phyloP scores from a whole-genome alignment of 2,888 invertebrate genomes.

The Diloba caeruleocephala region DNA sequence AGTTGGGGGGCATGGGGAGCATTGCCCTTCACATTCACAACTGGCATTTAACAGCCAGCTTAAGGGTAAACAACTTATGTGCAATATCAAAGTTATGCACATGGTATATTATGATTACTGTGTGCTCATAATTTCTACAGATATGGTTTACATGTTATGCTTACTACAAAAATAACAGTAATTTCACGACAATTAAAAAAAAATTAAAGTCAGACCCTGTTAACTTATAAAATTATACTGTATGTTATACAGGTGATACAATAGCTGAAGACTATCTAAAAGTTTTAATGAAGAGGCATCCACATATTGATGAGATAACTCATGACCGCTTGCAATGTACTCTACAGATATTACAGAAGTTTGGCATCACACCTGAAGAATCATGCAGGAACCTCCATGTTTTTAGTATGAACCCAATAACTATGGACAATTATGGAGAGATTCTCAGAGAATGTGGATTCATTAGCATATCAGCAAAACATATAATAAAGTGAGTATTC shows the following conservation, averaged over 20 bases:
- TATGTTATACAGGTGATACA: slow-evolving; percentile 62
- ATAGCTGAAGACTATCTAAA: slow-evolving; percentile 60
- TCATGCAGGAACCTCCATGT: slow-evolving; percentile 88
- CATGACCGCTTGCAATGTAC: slow-evolving; percentile 70
- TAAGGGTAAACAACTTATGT: too few relatives aligned
- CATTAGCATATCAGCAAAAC: slow-evolving; percentile 73
- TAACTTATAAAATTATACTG: too few relatives aligned
- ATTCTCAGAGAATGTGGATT: slow-evolving; percentile 91
- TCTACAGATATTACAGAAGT: slow-evolving; percentile 74
- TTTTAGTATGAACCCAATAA: slow-evolving; percentile 87
- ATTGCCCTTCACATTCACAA: too few relatives aligned
- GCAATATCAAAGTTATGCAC: too few relatives aligned
- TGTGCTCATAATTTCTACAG: too few relatives aligned
- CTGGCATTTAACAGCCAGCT: too few relatives aligned
- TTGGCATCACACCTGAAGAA: slow-evolving; percentile 83
- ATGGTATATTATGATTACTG: too few relatives aligned
- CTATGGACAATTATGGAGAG: slow-evolving; percentile 90
- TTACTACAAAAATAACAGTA: too few relatives aligned
- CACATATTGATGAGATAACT: slow-evolving; percentile 71
- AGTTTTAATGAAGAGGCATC: slow-evolving; percentile 72
- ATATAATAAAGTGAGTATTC: slow-evolving; percentile 75
- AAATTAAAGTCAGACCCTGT: too few relatives aligned
- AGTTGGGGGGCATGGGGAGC: too few relatives aligned
- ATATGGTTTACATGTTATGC: too few relatives aligned
- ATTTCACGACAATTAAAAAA: too few relatives aligned